Evolutionary conservation across 2,888 invertebrate species (phyloP).

Genomic region (Tetragnatha montana): DNA sequence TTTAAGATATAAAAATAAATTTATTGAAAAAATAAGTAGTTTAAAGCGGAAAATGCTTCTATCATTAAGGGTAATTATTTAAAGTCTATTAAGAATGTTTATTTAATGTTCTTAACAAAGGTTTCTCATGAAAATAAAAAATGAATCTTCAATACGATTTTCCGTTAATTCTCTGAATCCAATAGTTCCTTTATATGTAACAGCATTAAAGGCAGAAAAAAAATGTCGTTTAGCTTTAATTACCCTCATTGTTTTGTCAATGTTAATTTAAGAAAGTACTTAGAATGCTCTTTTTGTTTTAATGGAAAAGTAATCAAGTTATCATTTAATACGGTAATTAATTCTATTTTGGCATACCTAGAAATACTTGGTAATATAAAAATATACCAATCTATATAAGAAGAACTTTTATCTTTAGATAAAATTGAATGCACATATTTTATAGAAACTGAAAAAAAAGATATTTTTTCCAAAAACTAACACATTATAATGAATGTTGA

Average conservation of each 20-base stretch:
- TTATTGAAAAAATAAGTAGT: too few relatives aligned
- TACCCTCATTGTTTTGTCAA: background rate
- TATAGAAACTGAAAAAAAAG: too few relatives aligned
- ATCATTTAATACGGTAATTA: background rate
- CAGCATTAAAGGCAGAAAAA: background rate
- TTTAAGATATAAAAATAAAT: too few relatives aligned
- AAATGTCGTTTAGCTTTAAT: background rate
- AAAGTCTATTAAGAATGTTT: background rate
- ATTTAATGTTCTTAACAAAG: background rate
- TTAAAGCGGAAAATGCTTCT: too few relatives aligned
- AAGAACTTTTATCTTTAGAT: too few relatives aligned
- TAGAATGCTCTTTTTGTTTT: background rate
- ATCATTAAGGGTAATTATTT: slow-evolving; percentile 2
- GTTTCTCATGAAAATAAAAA: slow-evolving; percentile 1
- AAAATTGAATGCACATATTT: too few relatives aligned
- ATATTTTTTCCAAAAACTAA: too few relatives aligned
- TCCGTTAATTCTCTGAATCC: slow-evolving; percentile 5
- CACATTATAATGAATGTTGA: too few relatives aligned
- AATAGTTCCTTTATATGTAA: slow-evolving; percentile 11
- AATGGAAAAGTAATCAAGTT: background rate
- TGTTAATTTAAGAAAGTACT: background rate
- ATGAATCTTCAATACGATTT: slow-evolving; percentile 9
- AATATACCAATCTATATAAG: too few relatives aligned
- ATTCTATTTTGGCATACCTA: background rate
- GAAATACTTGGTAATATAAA: background rate